phyloP scores from a whole-genome alignment of 2,797 vertebrate genomes.

The Lycodopsis pacificus region DNA sequence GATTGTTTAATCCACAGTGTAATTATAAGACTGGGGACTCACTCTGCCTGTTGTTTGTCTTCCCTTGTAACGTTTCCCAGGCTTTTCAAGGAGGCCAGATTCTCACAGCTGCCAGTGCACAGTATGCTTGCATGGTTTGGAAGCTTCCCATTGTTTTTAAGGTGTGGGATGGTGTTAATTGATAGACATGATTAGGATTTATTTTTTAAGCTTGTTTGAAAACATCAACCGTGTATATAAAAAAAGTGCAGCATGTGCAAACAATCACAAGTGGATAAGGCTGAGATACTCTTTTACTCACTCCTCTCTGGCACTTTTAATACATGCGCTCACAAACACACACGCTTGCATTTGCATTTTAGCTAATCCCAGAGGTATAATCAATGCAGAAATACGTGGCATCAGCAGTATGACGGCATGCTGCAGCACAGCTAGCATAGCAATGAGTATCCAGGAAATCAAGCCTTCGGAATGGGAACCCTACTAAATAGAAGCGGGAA shows the following conservation, averaged over 20 bases:
- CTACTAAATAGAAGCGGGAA: constrained; percentile 86
- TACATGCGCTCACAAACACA: neutral
- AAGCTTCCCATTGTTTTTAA: constrained; percentile 36
- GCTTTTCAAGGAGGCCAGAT: constrained; percentile 63
- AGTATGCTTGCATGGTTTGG: constrained; percentile 14
- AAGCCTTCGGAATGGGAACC: constrained; percentile 73
- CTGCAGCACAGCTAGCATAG: constrained; percentile 75
- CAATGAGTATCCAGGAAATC: constrained; percentile 75
- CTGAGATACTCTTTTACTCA: constrained; percentile 28
- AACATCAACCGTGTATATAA: neutral
- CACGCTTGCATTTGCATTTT: constrained; percentile 75
- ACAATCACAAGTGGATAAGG: constrained; percentile 24
- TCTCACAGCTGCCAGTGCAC: constrained; percentile 49
- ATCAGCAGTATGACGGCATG: constrained; percentile 83
- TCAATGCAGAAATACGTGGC: constrained; percentile 82
- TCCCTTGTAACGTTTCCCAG: constrained; percentile 47
- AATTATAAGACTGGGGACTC: constrained; percentile 61
- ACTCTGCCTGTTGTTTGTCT: neutral
- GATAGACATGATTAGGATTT: constrained; percentile 8
- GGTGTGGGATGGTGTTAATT: constrained; percentile 20
- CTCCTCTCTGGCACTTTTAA: constrained; percentile 24
- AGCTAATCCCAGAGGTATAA: constrained; percentile 84
- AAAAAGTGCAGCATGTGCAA: constrained; percentile 21
- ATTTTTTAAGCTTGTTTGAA: constrained; percentile 13
- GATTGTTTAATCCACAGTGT: constrained; percentile 60